Evolutionary conservation across 2,797 vertebrate species (phyloP), one percentile per base, ranked within the genome.

Genomic region (Neosilurus mollespiculum): DNA sequence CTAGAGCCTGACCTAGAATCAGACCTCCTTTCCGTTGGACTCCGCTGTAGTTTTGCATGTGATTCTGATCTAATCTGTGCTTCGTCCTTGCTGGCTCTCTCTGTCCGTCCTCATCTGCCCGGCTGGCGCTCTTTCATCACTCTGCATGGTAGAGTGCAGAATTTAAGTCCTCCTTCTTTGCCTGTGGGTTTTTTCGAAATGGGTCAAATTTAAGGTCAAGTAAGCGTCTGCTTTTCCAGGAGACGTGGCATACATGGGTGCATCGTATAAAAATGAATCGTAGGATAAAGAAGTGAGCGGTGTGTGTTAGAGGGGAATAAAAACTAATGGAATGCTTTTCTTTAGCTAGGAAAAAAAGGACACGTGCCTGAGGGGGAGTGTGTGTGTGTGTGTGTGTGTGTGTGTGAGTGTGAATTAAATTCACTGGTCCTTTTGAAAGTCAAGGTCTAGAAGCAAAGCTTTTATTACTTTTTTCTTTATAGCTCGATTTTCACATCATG

Each of bases 141-240:
- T 34, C 51, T 65, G 58, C 53, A 49, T 77, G 64, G 64, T 24
- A 37, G 62, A 61, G 24, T 58, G 54, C 69, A 34, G 15, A 61
- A 80, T 9, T 10, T 20, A 58, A 49, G 76, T 66, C 79, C 72
- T 65, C 82, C 82, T 85, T 75, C n/a, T 83, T 79, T 65, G 56
- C 69, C 85, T 66, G 76, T 54, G 58, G 76, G 82, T 66, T 12
- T 10, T 10, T 70, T 80, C 58, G 54, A 85, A 83, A 24, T 73
- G 76, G 86, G 84, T 82, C 82, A 82, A 18, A 54, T 43, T 77
- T 80, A 62, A 86, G 84, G 84, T 86, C 86, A 86, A 86, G 70
- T 58, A 70, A 84, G 22, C 26, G 15, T n/a, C 0, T 34, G 9
- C 24, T 18, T 56, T 18, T 56, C 15, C 51, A 16, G 70, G 71